Evolutionary conservation across 2,888 invertebrate genomes (phyloP), one percentile per base, ranked within the genome.

Genomic region (Sphecodes monilicornis): DNA sequence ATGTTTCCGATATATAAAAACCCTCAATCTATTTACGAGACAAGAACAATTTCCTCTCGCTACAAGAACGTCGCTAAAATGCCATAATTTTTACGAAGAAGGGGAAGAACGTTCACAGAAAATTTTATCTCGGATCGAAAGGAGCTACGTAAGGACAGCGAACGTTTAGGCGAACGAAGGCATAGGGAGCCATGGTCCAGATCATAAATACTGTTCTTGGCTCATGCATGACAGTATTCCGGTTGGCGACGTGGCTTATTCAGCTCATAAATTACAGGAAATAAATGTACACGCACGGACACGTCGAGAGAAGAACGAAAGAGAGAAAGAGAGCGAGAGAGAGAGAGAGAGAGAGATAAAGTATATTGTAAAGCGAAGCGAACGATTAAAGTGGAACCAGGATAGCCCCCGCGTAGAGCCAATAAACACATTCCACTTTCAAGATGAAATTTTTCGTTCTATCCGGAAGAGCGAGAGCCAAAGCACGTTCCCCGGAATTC

Each of bases 401-500:
- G 22, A 46, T 29, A 11, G 26, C n/a, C 46, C 32, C 32, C 32
- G 29, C 32, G 46, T 71, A 32, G 46, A 29, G 46, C 46, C 32
- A 46, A 46, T 64, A 74, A 74, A 74, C 68, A 74, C 41, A 43
- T 43, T 16, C 29, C 41, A 64, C 60, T 43, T 64, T 41, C 41
- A 11, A 74, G 60, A 74, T 74, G 41, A 32, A 64, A 74, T 43
- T 74, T 32, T 74, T 74, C 60, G 41, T 64, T 22, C 60, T 72
- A n/a, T n/a, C 22, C 36, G 54, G 72, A 32, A 18, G 54, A 36
- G n/a, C 26, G 39, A 18, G 36, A 29, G 60, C 39, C 22, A 22
- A 22, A 66, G 22, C 29, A 46, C 46, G 32, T 26, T 36, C 68
- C 13, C 29, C 26, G 26, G n/a, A 26, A 36, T 74, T 68, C 64